A percentile compares a stretch with the other conserved stretches of the same genome.
Evolutionary conservation across 1,140 invertebrate species (phyloP).

Genomic region (Conus ventricosus): DNA sequence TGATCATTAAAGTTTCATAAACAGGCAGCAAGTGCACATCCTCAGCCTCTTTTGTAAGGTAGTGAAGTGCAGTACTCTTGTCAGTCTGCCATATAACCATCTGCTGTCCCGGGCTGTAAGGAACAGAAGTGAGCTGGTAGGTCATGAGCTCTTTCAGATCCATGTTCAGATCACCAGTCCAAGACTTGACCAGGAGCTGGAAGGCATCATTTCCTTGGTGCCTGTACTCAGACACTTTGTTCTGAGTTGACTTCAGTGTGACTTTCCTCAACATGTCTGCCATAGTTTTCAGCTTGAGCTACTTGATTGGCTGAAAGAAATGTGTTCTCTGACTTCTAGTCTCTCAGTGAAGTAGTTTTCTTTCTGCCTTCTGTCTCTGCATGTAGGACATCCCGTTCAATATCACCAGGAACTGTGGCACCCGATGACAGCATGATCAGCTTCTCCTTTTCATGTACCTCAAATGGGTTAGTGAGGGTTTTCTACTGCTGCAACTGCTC

Average conservation of each 20-base stretch:
- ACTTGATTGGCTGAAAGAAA: constrained; percentile 32
- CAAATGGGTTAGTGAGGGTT: constrained; percentile 42
- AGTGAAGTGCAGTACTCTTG: not conserved
- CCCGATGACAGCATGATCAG: constrained; percentile 44
- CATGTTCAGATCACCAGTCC: not conserved
- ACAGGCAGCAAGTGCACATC: too few species aligned
- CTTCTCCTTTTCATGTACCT: constrained; percentile 30
- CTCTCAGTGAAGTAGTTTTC: constrained; percentile 40
- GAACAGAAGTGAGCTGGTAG: not conserved
- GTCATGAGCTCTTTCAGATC: too few species aligned
- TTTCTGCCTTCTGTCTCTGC: not conserved
- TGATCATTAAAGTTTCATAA: too few species aligned
- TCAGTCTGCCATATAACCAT: constrained; percentile 10
- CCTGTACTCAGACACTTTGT: constrained; percentile 39
- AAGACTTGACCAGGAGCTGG: constrained; percentile 22
- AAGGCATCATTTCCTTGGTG: constrained; percentile 27
- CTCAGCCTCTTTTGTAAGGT: too few species aligned
- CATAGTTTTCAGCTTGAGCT: constrained; percentile 7
- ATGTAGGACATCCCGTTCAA: not conserved
- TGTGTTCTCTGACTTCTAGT: constrained; percentile 38
- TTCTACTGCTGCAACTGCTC: constrained; percentile 38
- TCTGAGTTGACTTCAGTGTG: constrained; percentile 31
- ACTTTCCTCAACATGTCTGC: constrained; percentile 8
- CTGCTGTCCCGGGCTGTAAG: not conserved
- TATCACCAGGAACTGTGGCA: not conserved